Conservation (phyloP, 2,888 invertebrate species). For the Listrodromus nycthemerus region DNA sequence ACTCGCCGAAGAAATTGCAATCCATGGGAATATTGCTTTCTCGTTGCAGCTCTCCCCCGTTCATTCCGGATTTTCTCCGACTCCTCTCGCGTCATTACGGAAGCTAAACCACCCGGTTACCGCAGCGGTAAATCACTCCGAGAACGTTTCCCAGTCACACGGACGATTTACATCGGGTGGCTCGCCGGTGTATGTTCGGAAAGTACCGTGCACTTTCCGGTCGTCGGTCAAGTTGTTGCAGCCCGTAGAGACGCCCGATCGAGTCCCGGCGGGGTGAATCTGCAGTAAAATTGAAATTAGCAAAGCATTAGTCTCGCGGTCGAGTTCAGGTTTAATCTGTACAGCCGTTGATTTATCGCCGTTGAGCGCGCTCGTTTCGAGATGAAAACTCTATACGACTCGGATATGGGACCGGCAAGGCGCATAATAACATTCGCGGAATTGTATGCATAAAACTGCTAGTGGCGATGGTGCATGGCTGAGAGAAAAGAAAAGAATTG, state of each 20-base stretch:
- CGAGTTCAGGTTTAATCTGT: slow-evolving; percentile 74
- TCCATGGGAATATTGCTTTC: not conserved
- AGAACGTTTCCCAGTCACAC: slow-evolving; percentile 56
- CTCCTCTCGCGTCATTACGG: slow-evolving; percentile 39
- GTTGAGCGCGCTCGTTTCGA: slow-evolving; percentile 36
- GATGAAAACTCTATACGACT: slow-evolving; percentile 49
- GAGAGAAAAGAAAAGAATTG: slow-evolving; percentile 34
- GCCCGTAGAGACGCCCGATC: slow-evolving; percentile 36
- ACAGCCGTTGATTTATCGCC: slow-evolving; percentile 76
- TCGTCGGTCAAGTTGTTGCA: slow-evolving; percentile 37
- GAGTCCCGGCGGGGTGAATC: slow-evolving; percentile 32
- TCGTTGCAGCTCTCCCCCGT: slow-evolving; percentile 14
- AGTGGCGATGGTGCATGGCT: not conserved
- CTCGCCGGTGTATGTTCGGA: not conserved
- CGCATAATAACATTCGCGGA: slow-evolving; percentile 70
- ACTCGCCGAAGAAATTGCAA: not conserved
- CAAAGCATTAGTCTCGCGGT: slow-evolving; percentile 75
- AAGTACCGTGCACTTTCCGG: slow-evolving; percentile 40
- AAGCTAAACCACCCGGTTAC: slow-evolving; percentile 3
- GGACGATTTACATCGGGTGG: slow-evolving; percentile 54
- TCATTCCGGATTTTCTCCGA: slow-evolving; percentile 47
- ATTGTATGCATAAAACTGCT: not conserved
- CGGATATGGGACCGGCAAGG: slow-evolving; percentile 65
- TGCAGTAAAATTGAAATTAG: slow-evolving; percentile 78
- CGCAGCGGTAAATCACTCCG: slow-evolving; percentile 57